Conservation (phyloP, 2,113 vertebrate species). For the Catagonus wagneri region DNA sequence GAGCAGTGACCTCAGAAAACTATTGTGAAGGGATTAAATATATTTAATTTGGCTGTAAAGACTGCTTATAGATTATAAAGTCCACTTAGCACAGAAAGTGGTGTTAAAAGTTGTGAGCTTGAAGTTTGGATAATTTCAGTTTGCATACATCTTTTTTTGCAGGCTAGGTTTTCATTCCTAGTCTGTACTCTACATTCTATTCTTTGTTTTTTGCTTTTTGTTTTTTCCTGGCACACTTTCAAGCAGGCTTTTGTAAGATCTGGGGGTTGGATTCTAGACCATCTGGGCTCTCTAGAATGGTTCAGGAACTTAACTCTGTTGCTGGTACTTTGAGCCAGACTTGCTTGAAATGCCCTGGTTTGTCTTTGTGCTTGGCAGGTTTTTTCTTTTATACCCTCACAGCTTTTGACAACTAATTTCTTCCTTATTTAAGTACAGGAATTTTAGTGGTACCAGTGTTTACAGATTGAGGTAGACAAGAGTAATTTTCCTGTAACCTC, state of each 20-base stretch:
- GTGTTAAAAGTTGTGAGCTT: constrained; percentile 26
- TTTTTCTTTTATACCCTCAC: constrained; percentile 27
- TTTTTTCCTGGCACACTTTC: constrained; percentile 24
- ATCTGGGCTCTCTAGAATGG: constrained; percentile 63
- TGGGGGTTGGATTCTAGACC: constrained; percentile 59
- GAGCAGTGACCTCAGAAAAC: constrained; percentile 29
- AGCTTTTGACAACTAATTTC: constrained; percentile 41
- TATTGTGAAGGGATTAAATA: constrained; percentile 39
- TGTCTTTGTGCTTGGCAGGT: constrained; percentile 28
- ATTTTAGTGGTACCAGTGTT: constrained; percentile 38
- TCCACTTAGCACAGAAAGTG: constrained; percentile 39
- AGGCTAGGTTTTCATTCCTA: constrained; percentile 48
- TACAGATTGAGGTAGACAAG: constrained; percentile 15
- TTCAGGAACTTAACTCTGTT: constrained; percentile 54
- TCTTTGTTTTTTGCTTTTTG: neutral
- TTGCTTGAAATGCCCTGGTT: constrained; percentile 54
- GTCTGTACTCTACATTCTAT: constrained; percentile 62
- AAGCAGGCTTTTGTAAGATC: constrained; percentile 48
- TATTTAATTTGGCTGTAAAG: constrained; percentile 51
- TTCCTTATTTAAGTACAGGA: constrained; percentile 1
- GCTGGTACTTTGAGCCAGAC: constrained; percentile 42
- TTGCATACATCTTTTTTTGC: neutral
- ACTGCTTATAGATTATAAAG: constrained; percentile 24
- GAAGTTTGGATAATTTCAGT: constrained; percentile 40
- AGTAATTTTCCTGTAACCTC: neutral